Percentiles rank a stretch among this genome's conserved stretches.
phyloP scores from a whole-genome alignment of 2,797 vertebrate species.

The Paramormyrops hopkinsi region DNA sequence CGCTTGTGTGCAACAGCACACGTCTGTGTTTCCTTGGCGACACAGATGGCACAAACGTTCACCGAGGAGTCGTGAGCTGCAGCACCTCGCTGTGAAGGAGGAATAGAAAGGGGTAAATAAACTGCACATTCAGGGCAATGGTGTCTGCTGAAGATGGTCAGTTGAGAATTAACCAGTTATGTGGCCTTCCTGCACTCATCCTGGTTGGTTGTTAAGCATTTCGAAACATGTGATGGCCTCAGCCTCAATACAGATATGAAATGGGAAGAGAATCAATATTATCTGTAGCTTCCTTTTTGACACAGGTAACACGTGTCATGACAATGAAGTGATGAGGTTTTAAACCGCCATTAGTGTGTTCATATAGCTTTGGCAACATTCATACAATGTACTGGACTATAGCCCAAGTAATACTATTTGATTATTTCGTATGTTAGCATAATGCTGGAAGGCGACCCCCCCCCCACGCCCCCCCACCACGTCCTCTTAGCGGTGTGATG shows the following conservation, averaged over 20 bases:
- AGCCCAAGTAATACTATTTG: neutral
- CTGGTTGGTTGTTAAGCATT: neutral
- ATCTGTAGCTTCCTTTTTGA: neutral
- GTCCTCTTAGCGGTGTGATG: neutral
- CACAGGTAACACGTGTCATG: neutral
- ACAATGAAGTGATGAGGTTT: neutral
- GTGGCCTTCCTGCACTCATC: neutral
- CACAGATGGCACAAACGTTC: constrained; percentile 13
- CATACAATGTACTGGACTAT: neutral
- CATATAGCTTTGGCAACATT: neutral
- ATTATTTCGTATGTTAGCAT: neutral
- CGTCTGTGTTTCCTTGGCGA: neutral
- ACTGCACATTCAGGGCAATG: no score
- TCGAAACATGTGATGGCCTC: neutral
- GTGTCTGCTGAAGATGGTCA: neutral
- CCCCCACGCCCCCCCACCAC: no score
- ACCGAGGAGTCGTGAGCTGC: neutral
- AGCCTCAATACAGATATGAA: neutral
- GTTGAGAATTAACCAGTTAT: neutral
- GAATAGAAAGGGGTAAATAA: neutral
- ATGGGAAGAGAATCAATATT: neutral
- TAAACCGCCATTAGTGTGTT: neutral
- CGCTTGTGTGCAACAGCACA: neutral
- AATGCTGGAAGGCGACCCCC: neutral
- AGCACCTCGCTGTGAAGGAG: neutral